These are phyloP conservation scores for Eugnorisma glareosa DNA, from an alignment of 2,888 invertebrate species.

Conservation along the genomic window DNA sequence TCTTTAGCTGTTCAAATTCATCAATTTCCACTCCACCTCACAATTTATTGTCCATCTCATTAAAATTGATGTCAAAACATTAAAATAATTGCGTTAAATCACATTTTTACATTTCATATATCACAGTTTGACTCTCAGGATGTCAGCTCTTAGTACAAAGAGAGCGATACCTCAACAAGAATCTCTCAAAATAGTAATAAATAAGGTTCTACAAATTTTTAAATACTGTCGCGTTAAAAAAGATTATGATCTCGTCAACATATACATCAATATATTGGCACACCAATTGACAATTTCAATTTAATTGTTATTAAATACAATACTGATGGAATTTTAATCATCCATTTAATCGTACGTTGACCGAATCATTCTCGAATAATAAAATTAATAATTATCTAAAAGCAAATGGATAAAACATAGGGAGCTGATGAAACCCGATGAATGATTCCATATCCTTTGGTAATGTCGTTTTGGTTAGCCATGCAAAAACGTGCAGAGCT, in stretches of 20 bases:
- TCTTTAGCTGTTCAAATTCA: constrained; percentile 21
- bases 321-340: constrained; percentile 49
- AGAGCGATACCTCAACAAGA: constrained; percentile 41
- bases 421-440: constrained; percentile 44
- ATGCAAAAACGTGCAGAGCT: constrained; percentile 44
- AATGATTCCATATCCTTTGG: constrained; percentile 59
- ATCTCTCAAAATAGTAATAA: constrained; percentile 55
- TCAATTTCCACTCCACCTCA: constrained; percentile 19
- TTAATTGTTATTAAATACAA: constrained; percentile 42
- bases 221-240: constrained; percentile 61
- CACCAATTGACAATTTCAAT: constrained; percentile 53
- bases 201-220: constrained; percentile 46
- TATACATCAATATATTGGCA: constrained; percentile 59
- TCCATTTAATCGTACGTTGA: constrained; percentile 25
- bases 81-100: constrained; percentile 78
- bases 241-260: constrained; percentile 47
- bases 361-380: constrained; percentile 22
- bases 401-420: constrained; percentile 41
- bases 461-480: constrained; percentile 54
- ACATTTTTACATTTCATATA: constrained; percentile 78
- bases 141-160: constrained; percentile 42
- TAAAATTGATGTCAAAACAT: constrained; percentile 70
- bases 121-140: constrained; percentile 65
- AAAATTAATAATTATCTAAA: constrained; percentile 46
- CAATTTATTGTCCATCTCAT: constrained; percentile 73